Base-by-base conservation (phyloP, 2,888 invertebrate species). In the Eupelmus urozonus region DNA sequence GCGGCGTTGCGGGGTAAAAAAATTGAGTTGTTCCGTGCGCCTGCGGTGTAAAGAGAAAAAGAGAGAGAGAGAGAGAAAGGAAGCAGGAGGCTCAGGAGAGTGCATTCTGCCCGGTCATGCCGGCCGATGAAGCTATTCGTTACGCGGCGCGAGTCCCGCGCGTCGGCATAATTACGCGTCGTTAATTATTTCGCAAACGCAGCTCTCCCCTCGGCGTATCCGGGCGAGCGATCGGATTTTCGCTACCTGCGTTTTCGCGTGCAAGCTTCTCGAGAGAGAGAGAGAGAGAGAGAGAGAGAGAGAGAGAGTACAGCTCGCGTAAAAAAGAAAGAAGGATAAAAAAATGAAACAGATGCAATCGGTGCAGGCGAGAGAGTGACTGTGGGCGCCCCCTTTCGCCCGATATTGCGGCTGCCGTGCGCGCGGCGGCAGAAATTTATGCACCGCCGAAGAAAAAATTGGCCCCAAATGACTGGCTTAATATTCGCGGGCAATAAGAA, bases 101-200 rank as follows among this genome's bases (percentile, higher is more conserved):
- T 13, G 65, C 62, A 79, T 82, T 83, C 73, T 78, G 82, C 82
- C 59, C 70, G 79, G 82, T 83, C 82, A 83, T 81, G 81, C 78
- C 69, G 75, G 65, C 80, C 82, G 81, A 83, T 83, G 82, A 83
- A 83, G 83, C 81, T 81, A 80, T 83, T 81, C 80, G 81, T 82
- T 82, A 81, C 79, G 72, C 67, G 74, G 51, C 51, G 42, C 70
- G 66, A 13, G 45, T 40, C 13, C 25, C 51, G 34, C 20, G 45
- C 20, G 59, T 66, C 23, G 72, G 69, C 72, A 76, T 80, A 79
- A 82, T 81, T 81, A 78, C 72, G 78, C 73, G 72, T 71, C 79
- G 79, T 79, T 78, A 81, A 82, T 82, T 82, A 82, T 82, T 81
- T 81, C 65, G 65, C 62, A 62, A 67, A 76, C 23, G 40, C n/a